Percentiles rank a stretch among this genome's conserved stretches.
phyloP scores from a whole-genome alignment of 2,113 vertebrate genomes.

The Pluvialis apricaria region DNA sequence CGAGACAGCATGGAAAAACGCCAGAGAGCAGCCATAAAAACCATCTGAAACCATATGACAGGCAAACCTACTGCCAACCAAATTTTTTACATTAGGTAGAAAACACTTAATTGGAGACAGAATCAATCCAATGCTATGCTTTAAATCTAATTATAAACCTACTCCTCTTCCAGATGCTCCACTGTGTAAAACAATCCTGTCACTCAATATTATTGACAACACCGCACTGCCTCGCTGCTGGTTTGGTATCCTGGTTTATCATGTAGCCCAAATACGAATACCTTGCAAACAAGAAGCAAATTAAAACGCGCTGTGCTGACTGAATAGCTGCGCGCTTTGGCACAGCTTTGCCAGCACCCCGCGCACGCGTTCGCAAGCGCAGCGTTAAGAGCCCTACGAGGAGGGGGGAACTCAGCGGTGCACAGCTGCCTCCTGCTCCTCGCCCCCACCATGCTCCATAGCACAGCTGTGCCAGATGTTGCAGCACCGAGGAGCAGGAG shows the following conservation, averaged over 20 bases:
- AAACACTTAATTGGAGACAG: neutral
- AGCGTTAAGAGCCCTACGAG: no score
- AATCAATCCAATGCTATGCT: neutral
- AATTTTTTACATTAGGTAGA: neutral
- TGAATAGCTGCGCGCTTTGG: neutral
- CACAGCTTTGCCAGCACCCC: neutral
- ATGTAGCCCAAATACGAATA: neutral
- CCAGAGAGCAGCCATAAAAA: neutral
- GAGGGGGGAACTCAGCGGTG: accelerated
- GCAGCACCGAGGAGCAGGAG: neutral
- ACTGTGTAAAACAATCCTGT: neutral
- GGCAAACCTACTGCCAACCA: neutral
- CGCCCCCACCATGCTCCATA: neutral
- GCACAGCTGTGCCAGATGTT: neutral
- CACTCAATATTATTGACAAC: slow-evolving; percentile 18
- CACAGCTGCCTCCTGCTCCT: neutral
- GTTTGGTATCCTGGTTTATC: neutral
- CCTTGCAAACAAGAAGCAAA: neutral
- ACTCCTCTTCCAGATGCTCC: neutral
- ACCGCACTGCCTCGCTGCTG: neutral
- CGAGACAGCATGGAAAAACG: neutral
- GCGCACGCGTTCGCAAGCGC: no score
- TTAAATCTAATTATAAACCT: neutral
- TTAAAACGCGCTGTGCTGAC: neutral
- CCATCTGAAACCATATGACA: neutral